Base-by-base conservation (phyloP, 2,113 vertebrate species). In the Cervus canadensis region DNA sequence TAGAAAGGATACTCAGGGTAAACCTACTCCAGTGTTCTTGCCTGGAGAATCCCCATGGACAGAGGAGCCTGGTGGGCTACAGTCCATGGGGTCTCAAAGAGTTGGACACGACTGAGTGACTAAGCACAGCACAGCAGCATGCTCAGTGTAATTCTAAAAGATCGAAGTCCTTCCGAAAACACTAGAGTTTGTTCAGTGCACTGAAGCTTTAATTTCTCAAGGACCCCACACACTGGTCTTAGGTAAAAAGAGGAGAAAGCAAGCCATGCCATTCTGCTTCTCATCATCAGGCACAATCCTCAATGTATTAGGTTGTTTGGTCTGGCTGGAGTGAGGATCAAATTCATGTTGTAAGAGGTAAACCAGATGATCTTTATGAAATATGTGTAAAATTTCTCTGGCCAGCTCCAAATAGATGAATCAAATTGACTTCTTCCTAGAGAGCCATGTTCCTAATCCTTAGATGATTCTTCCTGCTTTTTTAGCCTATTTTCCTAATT, bases 201-300 rank as follows among this genome's bases (percentile, higher is more conserved):
- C 30, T 82, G n/a, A 93, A 93, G 25, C 25, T 92, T 88, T 88
- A 92, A 92, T 87, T 95, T 94, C 50, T 81, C 28, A 96, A 76
- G 81, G 54, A 85, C 9, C 23, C 92, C 59, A 64, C 7, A 92
- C 43, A 48, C 88, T 36, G 13, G 25, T 78, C 52, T 91, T 40
- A 87, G 54, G 64, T 45, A 92, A 74, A 59, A 91, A 57, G 92
- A 74, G 28, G 78, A 60, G 8, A 14, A 19, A 26, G 50, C 57
- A 40, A 90, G 28, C 84, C 50, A 76, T 5, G 23, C 5, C 4
- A 11, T 74, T 91, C 83, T 48, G 19, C 45, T 95, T 97, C 82
- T 60, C 30, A 52, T 52, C 28, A 54, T 43, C 23, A 83, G 87
- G 23, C 43, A 76, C 21, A 19, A 23, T 93, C 78, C 87, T 97